phyloP scores from a whole-genome alignment of 2,113 vertebrate species.

The Dicentrarchus labrax region DNA sequence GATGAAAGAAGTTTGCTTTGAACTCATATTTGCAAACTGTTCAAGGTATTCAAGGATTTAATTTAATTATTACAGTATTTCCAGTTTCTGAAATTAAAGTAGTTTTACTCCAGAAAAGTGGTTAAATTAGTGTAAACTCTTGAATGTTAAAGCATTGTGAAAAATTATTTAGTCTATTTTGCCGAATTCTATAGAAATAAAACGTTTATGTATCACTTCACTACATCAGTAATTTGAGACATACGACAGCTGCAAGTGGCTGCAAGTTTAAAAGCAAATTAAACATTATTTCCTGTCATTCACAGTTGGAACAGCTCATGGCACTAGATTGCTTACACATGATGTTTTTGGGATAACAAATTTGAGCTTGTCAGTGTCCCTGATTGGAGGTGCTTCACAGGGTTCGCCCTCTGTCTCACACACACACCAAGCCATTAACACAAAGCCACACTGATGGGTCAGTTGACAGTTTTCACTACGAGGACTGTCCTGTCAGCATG shows the following conservation, averaged over 20 bases:
- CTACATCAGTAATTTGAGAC: neutral
- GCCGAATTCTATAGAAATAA: neutral
- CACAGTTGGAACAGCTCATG: neutral
- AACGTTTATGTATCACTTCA: neutral
- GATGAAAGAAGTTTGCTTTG: neutral
- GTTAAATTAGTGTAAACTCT: neutral
- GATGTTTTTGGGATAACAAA: no score
- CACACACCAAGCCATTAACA: no score
- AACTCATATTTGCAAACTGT: neutral
- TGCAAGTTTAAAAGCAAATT: neutral
- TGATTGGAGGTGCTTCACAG: no score
- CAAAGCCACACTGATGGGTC: no score
- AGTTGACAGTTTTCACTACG: no score
- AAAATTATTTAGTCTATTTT: neutral
- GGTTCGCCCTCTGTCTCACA: no score
- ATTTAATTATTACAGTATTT: neutral
- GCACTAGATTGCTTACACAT: neutral
- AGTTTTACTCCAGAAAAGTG: neutral
- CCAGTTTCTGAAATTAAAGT: neutral
- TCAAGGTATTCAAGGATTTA: neutral
- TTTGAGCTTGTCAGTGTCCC: no score
- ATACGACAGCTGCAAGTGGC: neutral
- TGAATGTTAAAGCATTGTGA: neutral
- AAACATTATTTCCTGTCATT: neutral
- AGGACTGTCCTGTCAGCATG: no score